phyloP scores from a whole-genome alignment of 2,113 vertebrate species.

The Cariama cristata region DNA sequence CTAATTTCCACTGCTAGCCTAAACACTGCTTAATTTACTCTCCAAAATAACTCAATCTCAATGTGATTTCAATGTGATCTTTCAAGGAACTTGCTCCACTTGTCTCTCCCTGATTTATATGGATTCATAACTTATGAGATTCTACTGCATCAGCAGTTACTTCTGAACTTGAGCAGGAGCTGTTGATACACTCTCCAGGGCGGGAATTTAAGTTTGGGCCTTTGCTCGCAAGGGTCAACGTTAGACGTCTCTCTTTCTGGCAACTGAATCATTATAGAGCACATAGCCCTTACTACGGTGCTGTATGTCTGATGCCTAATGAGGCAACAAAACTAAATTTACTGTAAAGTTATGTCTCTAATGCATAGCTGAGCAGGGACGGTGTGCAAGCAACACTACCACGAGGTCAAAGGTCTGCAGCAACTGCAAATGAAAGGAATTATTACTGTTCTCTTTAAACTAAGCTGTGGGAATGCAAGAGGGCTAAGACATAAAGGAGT shows the following conservation, averaged over 20 bases:
- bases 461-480: neutral
- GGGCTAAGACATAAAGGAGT: neutral
- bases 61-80: neutral
- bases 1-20: conserved; percentile 2
- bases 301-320: neutral
- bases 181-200: neutral
- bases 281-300: neutral
- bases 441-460: neutral
- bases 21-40: conserved; percentile 20
- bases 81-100: conserved; percentile 12
- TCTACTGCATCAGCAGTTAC: neutral
- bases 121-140: neutral
- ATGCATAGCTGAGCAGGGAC: neutral
- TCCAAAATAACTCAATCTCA: conserved; percentile 14
- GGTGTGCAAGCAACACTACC: neutral
- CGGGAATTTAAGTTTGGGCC: conserved; percentile 25
- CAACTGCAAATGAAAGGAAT: neutral
- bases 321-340: conserved; percentile 30
- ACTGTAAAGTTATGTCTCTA: neutral
- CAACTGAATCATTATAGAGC: neutral
- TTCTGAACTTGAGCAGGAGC: neutral
- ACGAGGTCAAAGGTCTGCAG: neutral
- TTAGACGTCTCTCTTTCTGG: neutral
- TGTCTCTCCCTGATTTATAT: neutral
- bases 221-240: neutral